These are phyloP conservation scores for Clanis bilineata DNA, from an alignment of 2,888 invertebrate species.

Conservation along the genomic window DNA sequence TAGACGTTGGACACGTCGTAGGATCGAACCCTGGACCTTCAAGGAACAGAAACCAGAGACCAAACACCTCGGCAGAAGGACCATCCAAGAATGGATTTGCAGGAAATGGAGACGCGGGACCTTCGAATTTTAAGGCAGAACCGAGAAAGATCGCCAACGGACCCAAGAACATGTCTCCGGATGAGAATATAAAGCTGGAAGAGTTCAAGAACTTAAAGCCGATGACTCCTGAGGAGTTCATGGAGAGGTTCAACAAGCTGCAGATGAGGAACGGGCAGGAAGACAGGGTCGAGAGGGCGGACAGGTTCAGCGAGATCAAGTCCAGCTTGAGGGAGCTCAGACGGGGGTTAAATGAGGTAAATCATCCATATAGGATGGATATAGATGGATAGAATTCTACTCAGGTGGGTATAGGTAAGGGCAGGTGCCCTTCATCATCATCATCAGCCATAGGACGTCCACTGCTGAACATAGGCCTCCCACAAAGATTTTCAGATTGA, in stretches of 20 bases:
- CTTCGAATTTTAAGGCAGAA: neutral
- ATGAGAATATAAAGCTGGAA: slow-evolving; percentile 24
- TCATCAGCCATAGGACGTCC: no score
- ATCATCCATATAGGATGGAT: no score
- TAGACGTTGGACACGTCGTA: slow-evolving; percentile 20
- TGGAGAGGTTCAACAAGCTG: slow-evolving; percentile 54
- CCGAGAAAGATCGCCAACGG: neutral
- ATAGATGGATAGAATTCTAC: no score
- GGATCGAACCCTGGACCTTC: slow-evolving; percentile 2
- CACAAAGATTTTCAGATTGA: no score
- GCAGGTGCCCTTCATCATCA: no score
- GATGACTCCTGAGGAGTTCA: slow-evolving; percentile 63
- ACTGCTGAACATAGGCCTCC: no score
- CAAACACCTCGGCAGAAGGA: neutral
- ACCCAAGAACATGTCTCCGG: neutral
- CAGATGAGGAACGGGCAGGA: slow-evolving; percentile 38
- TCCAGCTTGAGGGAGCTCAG: slow-evolving; percentile 62
- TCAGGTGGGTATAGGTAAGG: no score
- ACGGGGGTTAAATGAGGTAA: slow-evolving; percentile 69
- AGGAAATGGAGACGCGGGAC: neutral
- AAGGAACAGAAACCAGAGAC: neutral
- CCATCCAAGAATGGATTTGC: neutral
- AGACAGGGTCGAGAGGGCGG: slow-evolving; percentile 28
- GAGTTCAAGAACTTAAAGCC: slow-evolving; percentile 55
- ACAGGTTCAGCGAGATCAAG: slow-evolving; percentile 70